Base-by-base conservation (phyloP, 2,888 invertebrate genomes). In the Antitype chi region DNA sequence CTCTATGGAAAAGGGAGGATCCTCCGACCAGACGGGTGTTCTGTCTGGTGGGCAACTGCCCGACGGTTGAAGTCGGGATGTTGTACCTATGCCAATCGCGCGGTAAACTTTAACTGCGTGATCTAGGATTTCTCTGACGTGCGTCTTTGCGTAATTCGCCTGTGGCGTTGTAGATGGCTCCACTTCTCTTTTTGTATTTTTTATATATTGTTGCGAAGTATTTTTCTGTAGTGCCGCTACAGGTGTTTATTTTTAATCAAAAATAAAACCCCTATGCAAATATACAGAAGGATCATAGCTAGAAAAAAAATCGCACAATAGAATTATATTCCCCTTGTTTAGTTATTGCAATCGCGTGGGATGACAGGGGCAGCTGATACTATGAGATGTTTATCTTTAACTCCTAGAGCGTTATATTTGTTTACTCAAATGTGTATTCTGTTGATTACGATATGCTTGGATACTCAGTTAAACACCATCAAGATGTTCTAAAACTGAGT, bases 191-290 rank as follows among this genome's bases (percentile, higher is more conserved):
- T n/a, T n/a, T n/a, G n/a, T n/a, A n/a, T n/a, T n/a, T n/a, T n/a
- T n/a, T n/a, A n/a, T n/a, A n/a, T n/a, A n/a, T n/a, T n/a, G n/a
- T n/a, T n/a, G n/a, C n/a, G n/a, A n/a, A n/a, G n/a, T n/a, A n/a
- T n/a, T n/a, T n/a, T n/a, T n/a, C n/a, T n/a, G n/a, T n/a, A n/a
- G n/a, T n/a, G n/a, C n/a, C n/a, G n/a, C n/a, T n/a, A n/a, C n/a
- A n/a, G 17, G 13, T 52, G 64, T 81, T 72, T 75, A 69, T 76
- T 82, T 84, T 76, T 72, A 80, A 84, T 75, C 38, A 76, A 64
- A 55, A 72, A 6, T 25, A 49, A 43, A 38, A 9, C 23, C 69
- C 63, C 57, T 49, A 32, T 32, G n/a, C 43, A 52, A 25, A 60
- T 60, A 60, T 23, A 60, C 28, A 2, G 32, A 52, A 60, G 55